Base-by-base conservation (phyloP, 2,797 vertebrate genomes). In the Salmo trutta region DNA sequence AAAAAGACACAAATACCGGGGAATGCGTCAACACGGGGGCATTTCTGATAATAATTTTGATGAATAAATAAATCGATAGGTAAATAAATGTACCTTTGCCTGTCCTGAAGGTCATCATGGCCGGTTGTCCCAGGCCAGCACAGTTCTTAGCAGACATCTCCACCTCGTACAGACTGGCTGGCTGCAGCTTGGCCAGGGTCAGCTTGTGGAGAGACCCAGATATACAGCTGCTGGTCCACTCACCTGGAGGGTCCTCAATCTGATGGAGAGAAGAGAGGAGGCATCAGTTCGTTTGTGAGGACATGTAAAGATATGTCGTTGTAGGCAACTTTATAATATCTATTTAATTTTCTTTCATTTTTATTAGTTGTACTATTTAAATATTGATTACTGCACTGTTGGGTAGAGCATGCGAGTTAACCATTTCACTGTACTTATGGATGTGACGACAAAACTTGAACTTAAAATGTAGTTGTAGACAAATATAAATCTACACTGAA, bases 91-190 rank as follows among this genome's bases (percentile, higher is more conserved):
- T 88, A 93, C 92, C 87, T 91, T 94, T 95, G 90, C 97, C 97
- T 0, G 98, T 99, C 83, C 98, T 95, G 92, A 99, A 99, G 81
- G 98, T 99, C 94, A 99, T 97, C 98, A 99, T 99, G 74, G 98
- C 97, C 0, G 96, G 97, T 89, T 99, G 98, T 62, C 98, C 97
- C 79, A 98, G 87, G 1, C 98, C 97, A 0, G 96, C 97, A 31
- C 97, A 99, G 93, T 97, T 99, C 86, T 95, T 96, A 54, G 96
- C 97, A 0, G 96, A 89, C 97, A 99, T 98, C 91, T 99, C 98
- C 80, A 99, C 98, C 87, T 99, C 98, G 0, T 99, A 99, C 73
- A 99, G 91, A 80, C 97, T 98, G 79, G 96, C 95, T 0, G 98
- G 96, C 85, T 98, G 97, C 81, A 99, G 94, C 80, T 94, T 96